phyloP scores from a whole-genome alignment of 2,888 invertebrate genomes.

The Luperina testacea region DNA sequence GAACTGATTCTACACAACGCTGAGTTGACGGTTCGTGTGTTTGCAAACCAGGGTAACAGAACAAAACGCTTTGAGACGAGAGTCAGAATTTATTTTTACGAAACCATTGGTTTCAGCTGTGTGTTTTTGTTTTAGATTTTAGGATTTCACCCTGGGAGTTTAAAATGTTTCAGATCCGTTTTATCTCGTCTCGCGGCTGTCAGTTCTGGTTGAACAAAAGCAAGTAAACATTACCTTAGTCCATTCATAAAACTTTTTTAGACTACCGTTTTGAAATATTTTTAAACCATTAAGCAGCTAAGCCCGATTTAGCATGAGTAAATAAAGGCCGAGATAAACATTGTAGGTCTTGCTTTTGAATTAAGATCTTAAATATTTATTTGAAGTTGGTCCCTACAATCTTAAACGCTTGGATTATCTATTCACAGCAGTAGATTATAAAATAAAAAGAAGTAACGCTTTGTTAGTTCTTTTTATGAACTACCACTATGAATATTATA shows the following conservation, averaged over 20 bases:
- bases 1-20: conserved; percentile 30
- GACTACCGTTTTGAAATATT: conserved; percentile 23
- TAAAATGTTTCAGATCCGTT: conserved; percentile 34
- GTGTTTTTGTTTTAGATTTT: conserved; percentile 43
- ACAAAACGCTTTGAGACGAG: conserved; percentile 44
- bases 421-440: background rate
- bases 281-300: conserved; percentile 22
- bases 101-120: conserved; percentile 36
- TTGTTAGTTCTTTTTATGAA: background rate
- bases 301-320: conserved; percentile 23
- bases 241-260: conserved; percentile 33
- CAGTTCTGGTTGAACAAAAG: conserved; percentile 35
- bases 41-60: conserved; percentile 49
- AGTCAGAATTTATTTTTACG: conserved; percentile 53
- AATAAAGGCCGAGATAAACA: background rate
- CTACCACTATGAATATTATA: background rate
- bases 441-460: background rate
- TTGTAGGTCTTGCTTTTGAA: conserved; percentile 7
- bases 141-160: conserved; percentile 29
- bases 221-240: conserved; percentile 4
- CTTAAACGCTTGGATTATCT: background rate
- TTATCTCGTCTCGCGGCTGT: conserved; percentile 29
- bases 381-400: background rate
- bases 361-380: conserved; percentile 8
- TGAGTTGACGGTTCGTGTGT: conserved; percentile 27